Evolutionary conservation across 1,140 invertebrate genomes (phyloP).

Genomic region (Tachypleus tridentatus): DNA sequence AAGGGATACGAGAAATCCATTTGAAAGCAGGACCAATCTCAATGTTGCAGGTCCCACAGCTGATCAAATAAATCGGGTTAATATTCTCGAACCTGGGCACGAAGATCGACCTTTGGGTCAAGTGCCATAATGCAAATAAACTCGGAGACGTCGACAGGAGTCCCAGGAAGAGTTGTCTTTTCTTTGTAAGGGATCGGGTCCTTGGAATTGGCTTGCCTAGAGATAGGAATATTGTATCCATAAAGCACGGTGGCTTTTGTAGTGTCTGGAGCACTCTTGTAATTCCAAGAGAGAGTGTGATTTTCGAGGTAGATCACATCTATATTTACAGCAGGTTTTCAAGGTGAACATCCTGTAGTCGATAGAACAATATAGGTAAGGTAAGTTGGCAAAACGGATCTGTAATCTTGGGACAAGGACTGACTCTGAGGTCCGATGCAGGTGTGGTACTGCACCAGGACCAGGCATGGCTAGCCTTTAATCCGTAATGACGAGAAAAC

Average conservation of each 20-base stretch:
- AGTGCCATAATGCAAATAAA: no score
- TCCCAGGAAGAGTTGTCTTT: conserved; percentile 30
- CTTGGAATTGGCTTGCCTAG: conserved; percentile 9
- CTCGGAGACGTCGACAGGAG: conserved; percentile 10
- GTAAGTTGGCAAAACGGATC: conserved; percentile 38
- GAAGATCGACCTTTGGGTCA: conserved; percentile 24
- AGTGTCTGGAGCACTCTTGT: conserved; percentile 36
- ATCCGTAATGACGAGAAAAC: no score
- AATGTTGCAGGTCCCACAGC: not conserved
- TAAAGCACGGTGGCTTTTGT: conserved; percentile 35
- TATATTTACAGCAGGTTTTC: conserved; percentile 18
- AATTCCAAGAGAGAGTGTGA: conserved; percentile 33
- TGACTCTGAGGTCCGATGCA: conserved; percentile 50
- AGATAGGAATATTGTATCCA: conserved; percentile 32
- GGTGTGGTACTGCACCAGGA: conserved; percentile 20
- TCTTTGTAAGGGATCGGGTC: no score
- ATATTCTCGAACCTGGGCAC: conserved; percentile 38
- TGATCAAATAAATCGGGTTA: conserved; percentile 39
- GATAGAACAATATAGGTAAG: conserved; percentile 40
- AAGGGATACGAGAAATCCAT: conserved; percentile 29
- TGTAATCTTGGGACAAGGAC: conserved; percentile 41
- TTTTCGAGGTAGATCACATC: no score
- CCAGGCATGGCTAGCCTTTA: not conserved
- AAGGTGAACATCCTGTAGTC: conserved; percentile 37
- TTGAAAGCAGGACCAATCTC: not conserved